Percentiles rank a stretch among this genome's conserved stretches.
phyloP scores from a whole-genome alignment of 2,113 vertebrate genomes.

The Channa argus region DNA sequence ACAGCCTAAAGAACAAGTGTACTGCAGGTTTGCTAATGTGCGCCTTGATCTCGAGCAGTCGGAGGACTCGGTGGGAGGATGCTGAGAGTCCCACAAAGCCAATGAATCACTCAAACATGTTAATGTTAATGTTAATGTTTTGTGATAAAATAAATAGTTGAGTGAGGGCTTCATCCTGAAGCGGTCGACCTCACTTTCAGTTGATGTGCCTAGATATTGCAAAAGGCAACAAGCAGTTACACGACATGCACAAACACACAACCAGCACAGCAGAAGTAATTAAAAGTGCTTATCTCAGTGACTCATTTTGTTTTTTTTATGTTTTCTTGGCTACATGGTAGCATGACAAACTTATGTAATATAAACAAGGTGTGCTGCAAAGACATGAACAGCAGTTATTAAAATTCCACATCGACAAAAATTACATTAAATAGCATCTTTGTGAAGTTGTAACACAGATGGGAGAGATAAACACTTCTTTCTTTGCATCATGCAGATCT shows the following conservation, averaged over 20 bases:
- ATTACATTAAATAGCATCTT: neutral
- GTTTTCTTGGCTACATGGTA: constrained; percentile 26
- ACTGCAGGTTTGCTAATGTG: constrained; percentile 38
- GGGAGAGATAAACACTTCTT: neutral
- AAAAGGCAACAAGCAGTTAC: constrained; percentile 6
- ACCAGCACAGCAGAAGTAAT: constrained; percentile 20
- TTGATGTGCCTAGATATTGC: constrained; percentile 8
- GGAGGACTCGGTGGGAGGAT: constrained; percentile 19
- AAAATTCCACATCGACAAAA: neutral
- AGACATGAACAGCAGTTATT: neutral
- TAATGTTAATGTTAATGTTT: neutral
- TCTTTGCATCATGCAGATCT: neutral
- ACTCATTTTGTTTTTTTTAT: constrained; percentile 15
- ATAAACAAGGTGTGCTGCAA: neutral
- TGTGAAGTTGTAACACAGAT: neutral
- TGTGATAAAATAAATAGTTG: neutral
- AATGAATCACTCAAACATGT: constrained; percentile 14
- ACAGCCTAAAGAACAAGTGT: constrained; percentile 46
- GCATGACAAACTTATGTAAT: constrained; percentile 10
- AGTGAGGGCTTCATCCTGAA: constrained; percentile 2
- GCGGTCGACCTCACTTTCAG: constrained; percentile 7
- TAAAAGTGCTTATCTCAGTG: constrained; percentile 19
- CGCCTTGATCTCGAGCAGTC: constrained; percentile 36
- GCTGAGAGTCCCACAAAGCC: constrained; percentile 23
- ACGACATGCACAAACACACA: neutral